Base-by-base conservation (phyloP, 2,113 vertebrate genomes). In the Odocoileus hemionus region DNA sequence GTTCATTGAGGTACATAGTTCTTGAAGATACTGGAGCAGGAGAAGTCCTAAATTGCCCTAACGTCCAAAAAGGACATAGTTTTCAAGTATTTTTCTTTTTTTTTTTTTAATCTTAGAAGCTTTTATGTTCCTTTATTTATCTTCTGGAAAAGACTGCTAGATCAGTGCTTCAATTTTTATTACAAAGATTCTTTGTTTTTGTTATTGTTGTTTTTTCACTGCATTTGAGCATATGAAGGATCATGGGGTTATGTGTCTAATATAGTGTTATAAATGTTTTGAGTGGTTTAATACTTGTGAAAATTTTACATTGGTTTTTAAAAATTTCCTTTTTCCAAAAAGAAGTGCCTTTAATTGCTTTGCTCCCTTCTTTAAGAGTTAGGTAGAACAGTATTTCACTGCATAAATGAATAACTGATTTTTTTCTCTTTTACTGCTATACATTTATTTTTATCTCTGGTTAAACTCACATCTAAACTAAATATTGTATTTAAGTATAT, bases 131-230 rank as follows among this genome's bases (percentile, higher is more conserved):
- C 25, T 90, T 0, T 90, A 16, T 76, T 80, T 91, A 80, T 67
- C 83, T 92, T 86, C 52, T 19, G n/a, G 52, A 74, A 87, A 91
- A 89, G 55, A 58, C 25, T 84, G 50, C 80, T 82, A 85, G 36
- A 79, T 84, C 45, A 96, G 23, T 80, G 28, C 54, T 87, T 94
- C 57, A 61, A 30, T 85, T 74, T 88, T 93, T 95, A 26, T 93
- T 96, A 89, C 15, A 16, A 93, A 95, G 55, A 70, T 92, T 91
- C 64, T 89, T 95, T 95, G 11, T 87, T 92, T 83, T 85, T 90
- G 57, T 70, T 80, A 7, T n/a, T n/a, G n/a, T 33, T 57, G 36
- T 39, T 96, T 93, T 95, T 78, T 54, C 2, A 30, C 16, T 95
- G 7, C 26, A 45, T 94, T 90, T 93, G 55, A 86, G 30, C 28